A percentile compares a stretch with the other conserved stretches of the same genome.
These are phyloP conservation scores for Panthera tigris DNA, from an alignment of 2,113 vertebrate genomes.

Conservation along the genomic window DNA sequence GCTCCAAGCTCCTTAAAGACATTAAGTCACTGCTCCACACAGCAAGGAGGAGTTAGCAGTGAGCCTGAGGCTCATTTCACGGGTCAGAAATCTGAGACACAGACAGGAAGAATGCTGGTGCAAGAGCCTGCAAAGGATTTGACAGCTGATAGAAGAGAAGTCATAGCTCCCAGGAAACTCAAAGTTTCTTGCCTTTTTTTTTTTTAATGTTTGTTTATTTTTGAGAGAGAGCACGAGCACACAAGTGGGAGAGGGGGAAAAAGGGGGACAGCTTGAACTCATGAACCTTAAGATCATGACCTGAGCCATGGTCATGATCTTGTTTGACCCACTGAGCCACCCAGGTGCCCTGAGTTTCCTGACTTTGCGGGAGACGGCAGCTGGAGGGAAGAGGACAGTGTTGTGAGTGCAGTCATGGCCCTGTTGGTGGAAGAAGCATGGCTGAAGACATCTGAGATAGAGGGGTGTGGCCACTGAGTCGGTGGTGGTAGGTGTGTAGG, in stretches of 20 bases:
- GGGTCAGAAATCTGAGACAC: constrained; percentile 62
- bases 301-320: too few species aligned
- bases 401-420: neutral
- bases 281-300: too few species aligned
- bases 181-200: too few species aligned
- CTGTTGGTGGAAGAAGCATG: too few species aligned
- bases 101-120: constrained; percentile 49
- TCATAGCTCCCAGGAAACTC: constrained; percentile 19
- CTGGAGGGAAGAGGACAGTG: neutral
- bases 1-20: neutral
- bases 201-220: too few species aligned
- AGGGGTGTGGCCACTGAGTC: neutral
- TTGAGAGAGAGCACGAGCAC: too few species aligned
- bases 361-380: neutral
- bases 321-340: too few species aligned
- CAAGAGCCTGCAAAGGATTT: neutral
- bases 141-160: neutral
- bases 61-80: constrained; percentile 20
- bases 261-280: too few species aligned
- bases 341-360: too few species aligned
- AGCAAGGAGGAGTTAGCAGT: neutral
- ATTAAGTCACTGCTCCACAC: neutral
- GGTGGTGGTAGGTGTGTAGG: neutral
- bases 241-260: too few species aligned
- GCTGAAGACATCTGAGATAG: neutral